Percentiles rank a stretch among this genome's conserved stretches.
phyloP scores from a whole-genome alignment of 2,888 invertebrate species.

The Euspilapteryx auroguttella region DNA sequence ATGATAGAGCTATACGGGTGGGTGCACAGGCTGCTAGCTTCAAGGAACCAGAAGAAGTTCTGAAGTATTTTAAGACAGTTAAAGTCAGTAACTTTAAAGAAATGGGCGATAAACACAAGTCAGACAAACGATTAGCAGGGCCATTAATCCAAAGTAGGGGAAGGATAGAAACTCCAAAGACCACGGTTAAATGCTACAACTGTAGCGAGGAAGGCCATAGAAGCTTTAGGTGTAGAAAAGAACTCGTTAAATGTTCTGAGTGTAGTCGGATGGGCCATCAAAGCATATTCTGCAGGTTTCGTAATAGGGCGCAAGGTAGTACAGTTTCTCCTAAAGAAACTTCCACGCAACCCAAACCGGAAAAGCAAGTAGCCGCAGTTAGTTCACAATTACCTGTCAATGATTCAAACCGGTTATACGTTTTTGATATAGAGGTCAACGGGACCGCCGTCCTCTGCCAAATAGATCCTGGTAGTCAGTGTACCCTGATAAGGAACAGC shows the following conservation, averaged over 20 bases:
- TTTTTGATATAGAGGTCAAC: not conserved
- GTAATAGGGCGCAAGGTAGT: too few species aligned
- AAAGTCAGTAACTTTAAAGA: not conserved
- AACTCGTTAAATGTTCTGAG: not conserved
- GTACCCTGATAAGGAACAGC: not conserved
- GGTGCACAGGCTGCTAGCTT: slow-evolving; percentile 1
- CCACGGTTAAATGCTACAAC: not conserved
- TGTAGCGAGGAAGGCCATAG: not conserved
- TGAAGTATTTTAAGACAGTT: slow-evolving; percentile 1
- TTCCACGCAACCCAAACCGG: not conserved
- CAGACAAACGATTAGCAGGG: not conserved
- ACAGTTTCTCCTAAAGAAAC: not conserved
- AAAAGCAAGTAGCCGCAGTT: not conserved
- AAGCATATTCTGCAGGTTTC: too few species aligned
- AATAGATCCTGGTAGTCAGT: slow-evolving; percentile 1
- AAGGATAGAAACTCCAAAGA: not conserved
- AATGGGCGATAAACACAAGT: not conserved
- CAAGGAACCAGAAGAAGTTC: slow-evolving; percentile 2
- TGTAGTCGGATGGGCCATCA: not conserved
- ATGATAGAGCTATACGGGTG: not conserved
- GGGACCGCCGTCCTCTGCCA: not conserved
- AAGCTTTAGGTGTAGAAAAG: not conserved
- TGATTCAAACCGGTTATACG: not conserved
- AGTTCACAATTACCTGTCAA: not conserved
- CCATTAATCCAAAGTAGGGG: not conserved